Evolutionary conservation across 2,888 invertebrate genomes (phyloP), one percentile per base, ranked within the genome.

Genomic region (Glyphotaelius pellucidus): DNA sequence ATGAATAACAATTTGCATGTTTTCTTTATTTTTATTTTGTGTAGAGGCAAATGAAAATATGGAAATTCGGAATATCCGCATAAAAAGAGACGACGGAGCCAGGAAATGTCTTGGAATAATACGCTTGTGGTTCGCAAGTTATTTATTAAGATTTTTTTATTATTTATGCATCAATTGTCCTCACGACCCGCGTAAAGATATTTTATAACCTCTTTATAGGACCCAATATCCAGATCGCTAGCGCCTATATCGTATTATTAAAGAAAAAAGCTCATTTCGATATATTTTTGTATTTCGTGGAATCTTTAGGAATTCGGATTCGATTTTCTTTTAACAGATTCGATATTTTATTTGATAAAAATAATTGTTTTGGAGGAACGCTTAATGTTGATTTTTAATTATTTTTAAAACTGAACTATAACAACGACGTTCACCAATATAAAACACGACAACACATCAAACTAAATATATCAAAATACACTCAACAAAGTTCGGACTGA

Each of bases 1-100:
- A 14, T 47, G 25, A 67, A 67, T 67, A 67, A 67, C 25, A 67
- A 67, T 67, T 67, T 67, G n/a, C 7, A 67, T 67, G 25, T 67
- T 67, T 67, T n/a, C 25, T n/a, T 67, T 52, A 19, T 67, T 67
- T 67, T 14, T 67, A 25, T 67, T 67, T 67, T 67, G 67, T 9
- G 67, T 67, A 67, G 67, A 67, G 67, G n/a, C 67, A 67, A 67
- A 67, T 67, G 67, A 67, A n/a, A 67, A 67, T 67, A 67, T 67
- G 67, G 3, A 67, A 67, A 67, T 67, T 67, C n/a, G 9, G 67
- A 67, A 67, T n/a, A 67, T 67, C 9, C 25, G 9, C 7, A 67
- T 67, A 67, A 67, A 67, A 67, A n/a, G 67, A 67, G 25, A n/a
- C 9, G 25, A 5, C n/a, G 67, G 67, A 67, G 67, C 67, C 7